Percentiles rank a stretch among this genome's conserved stretches.
Evolutionary conservation across 2,113 vertebrate species (phyloP).

Genomic region (Agapornis roseicollis): DNA sequence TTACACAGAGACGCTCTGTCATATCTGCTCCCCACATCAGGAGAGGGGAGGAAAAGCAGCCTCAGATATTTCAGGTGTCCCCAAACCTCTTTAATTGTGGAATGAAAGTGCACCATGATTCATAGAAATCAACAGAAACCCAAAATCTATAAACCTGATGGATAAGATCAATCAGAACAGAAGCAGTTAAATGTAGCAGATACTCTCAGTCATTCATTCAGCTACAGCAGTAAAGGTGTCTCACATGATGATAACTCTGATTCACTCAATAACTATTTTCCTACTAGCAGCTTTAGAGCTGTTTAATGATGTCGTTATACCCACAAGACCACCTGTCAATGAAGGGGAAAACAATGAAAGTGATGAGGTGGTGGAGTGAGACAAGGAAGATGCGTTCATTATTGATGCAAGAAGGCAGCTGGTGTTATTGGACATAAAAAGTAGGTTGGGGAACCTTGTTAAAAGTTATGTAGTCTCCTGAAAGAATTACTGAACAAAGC

Average conservation of each 20-base stretch:
- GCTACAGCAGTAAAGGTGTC: not conserved
- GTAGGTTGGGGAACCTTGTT: conserved; percentile 44
- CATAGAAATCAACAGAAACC: not conserved
- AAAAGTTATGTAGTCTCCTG: conserved; percentile 31
- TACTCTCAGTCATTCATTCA: not conserved
- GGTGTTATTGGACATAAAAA: conserved; percentile 21
- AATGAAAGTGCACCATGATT: not conserved
- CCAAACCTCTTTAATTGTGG: not conserved
- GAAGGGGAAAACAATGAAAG: conserved; percentile 31
- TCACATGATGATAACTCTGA: not conserved
- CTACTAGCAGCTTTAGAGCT: conserved; percentile 17
- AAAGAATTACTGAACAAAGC: conserved; percentile 13
- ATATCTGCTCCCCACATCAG: not conserved
- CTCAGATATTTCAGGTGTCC: not conserved
- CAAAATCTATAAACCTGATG: not conserved
- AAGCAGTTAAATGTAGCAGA: conserved; percentile 12
- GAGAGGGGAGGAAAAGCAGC: accelerated
- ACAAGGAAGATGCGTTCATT: not conserved
- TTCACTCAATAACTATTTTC: conserved; percentile 15
- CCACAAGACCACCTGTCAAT: conserved; percentile 48
- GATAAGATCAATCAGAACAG: not conserved
- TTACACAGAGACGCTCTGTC: not conserved
- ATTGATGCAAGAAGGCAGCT: conserved; percentile 16
- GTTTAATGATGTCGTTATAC: conserved; percentile 51
- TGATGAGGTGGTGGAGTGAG: conserved; percentile 35